phyloP scores from a whole-genome alignment of 2,888 invertebrate species.

The Xanthostigma xanthostigma region DNA sequence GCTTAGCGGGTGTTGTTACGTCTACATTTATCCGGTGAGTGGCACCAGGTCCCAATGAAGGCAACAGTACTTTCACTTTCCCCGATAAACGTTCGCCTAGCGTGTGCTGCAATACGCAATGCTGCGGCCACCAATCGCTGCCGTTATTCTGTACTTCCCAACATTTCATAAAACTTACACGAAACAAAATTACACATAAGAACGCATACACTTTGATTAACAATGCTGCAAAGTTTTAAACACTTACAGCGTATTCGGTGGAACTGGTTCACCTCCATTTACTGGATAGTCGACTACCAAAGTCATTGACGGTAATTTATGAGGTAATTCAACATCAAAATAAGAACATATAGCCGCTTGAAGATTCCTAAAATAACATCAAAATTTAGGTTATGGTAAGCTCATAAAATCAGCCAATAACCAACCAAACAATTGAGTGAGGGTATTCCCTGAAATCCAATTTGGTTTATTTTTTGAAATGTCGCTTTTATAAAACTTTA shows the following conservation, averaged over 20 bases:
- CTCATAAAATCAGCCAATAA: too few species aligned
- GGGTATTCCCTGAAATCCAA: too few species aligned
- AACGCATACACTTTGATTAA: constrained; percentile 3
- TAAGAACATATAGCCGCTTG: constrained; percentile 93
- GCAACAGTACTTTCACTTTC: constrained; percentile 42
- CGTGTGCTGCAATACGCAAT: constrained; percentile 61
- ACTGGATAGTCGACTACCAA: constrained; percentile 59
- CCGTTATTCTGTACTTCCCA: constrained; percentile 86
- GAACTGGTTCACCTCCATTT: constrained; percentile 60
- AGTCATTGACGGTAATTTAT: constrained; percentile 61
- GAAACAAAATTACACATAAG: neutral
- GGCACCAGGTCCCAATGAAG: constrained; percentile 60
- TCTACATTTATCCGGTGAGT: constrained; percentile 61
- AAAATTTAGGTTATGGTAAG: too few species aligned
- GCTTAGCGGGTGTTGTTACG: constrained; percentile 59
- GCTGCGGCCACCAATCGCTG: constrained; percentile 73
- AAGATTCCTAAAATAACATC: constrained; percentile 62
- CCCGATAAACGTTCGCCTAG: constrained; percentile 50
- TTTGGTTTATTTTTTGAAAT: too few species aligned
- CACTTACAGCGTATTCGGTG: constrained; percentile 43
- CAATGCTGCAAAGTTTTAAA: neutral
- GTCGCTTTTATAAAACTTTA: too few species aligned
- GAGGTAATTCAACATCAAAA: constrained; percentile 70
- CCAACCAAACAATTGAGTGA: too few species aligned
- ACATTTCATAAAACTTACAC: constrained; percentile 59